Percentiles rank a stretch among this genome's conserved stretches.
phyloP scores from a whole-genome alignment of 2,113 vertebrate species.

The Neogale vison region DNA sequence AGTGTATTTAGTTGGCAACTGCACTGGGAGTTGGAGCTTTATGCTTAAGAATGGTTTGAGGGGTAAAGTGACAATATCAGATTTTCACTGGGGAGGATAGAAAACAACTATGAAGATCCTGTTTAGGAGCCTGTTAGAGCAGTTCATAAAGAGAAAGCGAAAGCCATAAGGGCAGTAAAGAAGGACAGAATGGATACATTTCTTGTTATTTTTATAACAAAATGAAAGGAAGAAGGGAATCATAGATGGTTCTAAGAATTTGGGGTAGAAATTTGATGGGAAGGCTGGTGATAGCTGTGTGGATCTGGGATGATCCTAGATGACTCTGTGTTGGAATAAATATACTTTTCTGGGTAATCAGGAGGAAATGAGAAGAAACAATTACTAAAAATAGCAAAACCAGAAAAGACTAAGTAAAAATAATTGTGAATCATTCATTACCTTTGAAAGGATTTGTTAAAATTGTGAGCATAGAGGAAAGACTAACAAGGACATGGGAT shows the following conservation, averaged over 20 bases:
- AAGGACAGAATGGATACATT: neutral
- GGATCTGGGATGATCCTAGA: neutral
- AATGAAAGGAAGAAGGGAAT: neutral
- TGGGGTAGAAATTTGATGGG: neutral
- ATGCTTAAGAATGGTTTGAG: neutral
- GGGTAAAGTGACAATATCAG: neutral
- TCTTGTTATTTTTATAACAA: conserved; percentile 7
- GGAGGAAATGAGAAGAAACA: neutral
- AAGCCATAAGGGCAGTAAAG: neutral
- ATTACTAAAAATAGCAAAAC: neutral
- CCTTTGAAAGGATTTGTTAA: neutral
- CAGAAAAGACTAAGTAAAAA: neutral
- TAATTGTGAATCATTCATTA: neutral
- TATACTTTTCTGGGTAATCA: neutral
- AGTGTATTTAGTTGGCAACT: neutral
- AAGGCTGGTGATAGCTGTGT: neutral
- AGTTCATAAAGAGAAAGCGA: neutral
- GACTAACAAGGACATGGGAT: neutral
- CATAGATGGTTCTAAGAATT: neutral
- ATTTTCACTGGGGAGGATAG: neutral
- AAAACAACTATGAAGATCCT: neutral
- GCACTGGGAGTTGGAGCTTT: neutral
- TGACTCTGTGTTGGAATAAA: neutral
- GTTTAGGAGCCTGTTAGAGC: neutral
- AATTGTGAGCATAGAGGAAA: neutral